Percentiles rank a stretch among this genome's conserved stretches.
Evolutionary conservation across 2,888 invertebrate species (phyloP).

Genomic region (Drosophila nigricruria): DNA sequence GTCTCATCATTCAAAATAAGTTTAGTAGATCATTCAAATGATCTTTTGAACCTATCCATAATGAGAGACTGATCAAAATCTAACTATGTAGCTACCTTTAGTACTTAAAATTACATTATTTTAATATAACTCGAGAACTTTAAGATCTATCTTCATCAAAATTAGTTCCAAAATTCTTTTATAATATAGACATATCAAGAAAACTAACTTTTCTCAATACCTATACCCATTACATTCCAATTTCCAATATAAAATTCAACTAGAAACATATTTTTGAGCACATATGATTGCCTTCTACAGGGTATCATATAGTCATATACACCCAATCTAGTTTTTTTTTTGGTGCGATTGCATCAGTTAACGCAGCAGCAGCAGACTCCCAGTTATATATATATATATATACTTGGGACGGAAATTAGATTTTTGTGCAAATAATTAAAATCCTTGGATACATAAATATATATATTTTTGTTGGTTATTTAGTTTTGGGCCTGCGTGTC

Average conservation of each 20-base stretch:
- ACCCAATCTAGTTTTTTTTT: background rate
- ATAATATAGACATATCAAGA: too few relatives aligned
- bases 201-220: too few relatives aligned
- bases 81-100: too few relatives aligned
- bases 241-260: background rate
- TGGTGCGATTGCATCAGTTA: slow-evolving; percentile 34
- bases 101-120: too few relatives aligned
- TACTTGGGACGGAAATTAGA: slow-evolving; percentile 69
- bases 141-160: background rate
- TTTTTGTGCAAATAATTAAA: slow-evolving; percentile 75
- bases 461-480: background rate
- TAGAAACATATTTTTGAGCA: background rate
- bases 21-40: too few relatives aligned
- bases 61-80: too few relatives aligned
- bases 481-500: slow-evolving; percentile 25
- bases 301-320: background rate
- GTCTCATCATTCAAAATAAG: too few relatives aligned
- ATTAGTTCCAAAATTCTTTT: background rate
- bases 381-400: slow-evolving; percentile 34
- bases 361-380: slow-evolving; percentile 24
- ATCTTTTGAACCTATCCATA: too few relatives aligned
- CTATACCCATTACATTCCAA: too few relatives aligned
- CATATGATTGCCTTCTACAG: background rate
- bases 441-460: slow-evolving; percentile 54
- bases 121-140: too few relatives aligned